These are phyloP conservation scores for Strix aluco DNA, from an alignment of 2,113 vertebrate genomes.

Conservation along the genomic window DNA sequence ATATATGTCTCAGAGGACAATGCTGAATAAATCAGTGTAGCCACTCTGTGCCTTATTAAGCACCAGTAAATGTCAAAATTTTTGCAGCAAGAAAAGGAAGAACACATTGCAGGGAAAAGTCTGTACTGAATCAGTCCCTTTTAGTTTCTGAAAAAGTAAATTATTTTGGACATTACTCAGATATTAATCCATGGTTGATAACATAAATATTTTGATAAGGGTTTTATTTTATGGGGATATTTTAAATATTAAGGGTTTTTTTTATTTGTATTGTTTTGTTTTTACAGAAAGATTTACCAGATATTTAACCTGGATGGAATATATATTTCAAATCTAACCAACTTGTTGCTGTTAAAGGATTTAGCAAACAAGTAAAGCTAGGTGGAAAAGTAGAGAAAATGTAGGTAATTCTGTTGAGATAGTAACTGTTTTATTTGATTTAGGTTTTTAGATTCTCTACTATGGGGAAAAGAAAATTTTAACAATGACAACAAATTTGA, in stretches of 20 bases:
- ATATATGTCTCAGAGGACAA: background rate
- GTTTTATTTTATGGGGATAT: background rate
- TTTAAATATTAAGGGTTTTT: background rate
- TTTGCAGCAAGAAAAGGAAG: background rate
- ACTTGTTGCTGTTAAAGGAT: background rate
- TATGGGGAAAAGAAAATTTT: background rate
- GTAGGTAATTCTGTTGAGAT: background rate
- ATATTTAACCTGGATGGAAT: background rate
- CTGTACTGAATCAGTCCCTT: background rate
- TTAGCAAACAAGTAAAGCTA: background rate
- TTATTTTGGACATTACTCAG: background rate
- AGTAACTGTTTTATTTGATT: background rate
- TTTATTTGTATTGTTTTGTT: background rate
- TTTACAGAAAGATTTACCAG: background rate
- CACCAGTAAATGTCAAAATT: background rate
- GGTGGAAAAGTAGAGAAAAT: background rate
- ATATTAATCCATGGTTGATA: background rate
- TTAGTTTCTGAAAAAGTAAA: background rate
- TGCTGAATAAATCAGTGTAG: background rate
- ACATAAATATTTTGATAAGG: background rate
- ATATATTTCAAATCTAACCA: background rate
- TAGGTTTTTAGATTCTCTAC: background rate
- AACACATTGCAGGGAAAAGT: background rate
- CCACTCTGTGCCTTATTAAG: background rate
- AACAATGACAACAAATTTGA: background rate